Percentiles rank a stretch among this genome's conserved stretches.
Evolutionary conservation across 2,797 vertebrate species (phyloP).

Genomic region (Holocentrus rufus): DNA sequence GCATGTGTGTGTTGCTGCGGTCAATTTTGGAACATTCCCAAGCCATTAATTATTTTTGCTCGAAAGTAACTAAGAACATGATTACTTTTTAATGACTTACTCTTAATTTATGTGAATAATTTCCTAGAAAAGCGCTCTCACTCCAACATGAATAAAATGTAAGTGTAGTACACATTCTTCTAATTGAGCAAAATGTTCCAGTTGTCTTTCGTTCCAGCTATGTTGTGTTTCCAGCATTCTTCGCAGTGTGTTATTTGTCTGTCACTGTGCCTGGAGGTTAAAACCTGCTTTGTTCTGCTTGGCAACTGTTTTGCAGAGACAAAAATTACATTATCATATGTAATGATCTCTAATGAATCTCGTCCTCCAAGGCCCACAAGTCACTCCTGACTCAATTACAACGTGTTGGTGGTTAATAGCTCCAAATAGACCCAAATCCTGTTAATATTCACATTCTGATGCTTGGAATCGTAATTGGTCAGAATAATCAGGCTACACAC

Average conservation of each 20-base stretch:
- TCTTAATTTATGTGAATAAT: no score
- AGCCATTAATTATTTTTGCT: no score
- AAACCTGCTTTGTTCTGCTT: neutral
- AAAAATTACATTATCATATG: slow-evolving; percentile 21
- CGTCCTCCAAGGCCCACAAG: slow-evolving; percentile 13
- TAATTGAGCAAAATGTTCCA: neutral
- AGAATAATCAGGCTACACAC: neutral
- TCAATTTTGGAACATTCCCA: no score
- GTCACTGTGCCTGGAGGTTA: neutral
- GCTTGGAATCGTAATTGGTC: slow-evolving; percentile 1
- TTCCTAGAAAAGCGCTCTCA: no score
- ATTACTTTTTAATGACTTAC: no score
- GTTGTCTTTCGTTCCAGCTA: neutral
- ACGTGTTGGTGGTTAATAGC: neutral
- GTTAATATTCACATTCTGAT: slow-evolving; percentile 23
- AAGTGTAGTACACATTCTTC: neutral
- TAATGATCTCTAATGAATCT: slow-evolving; percentile 26
- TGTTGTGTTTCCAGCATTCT: neutral
- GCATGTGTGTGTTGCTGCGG: no score
- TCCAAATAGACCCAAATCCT: slow-evolving; percentile 15
- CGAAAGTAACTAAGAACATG: no score
- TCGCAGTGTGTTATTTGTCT: neutral
- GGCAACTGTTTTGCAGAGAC: neutral
- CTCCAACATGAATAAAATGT: no score
- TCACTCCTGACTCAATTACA: slow-evolving; percentile 10